Evolutionary conservation across 30 jellyfish, hydroid and myxozoan genomes (phyloP).

Genomic region (Aurelia aurita complex sp. Pacific): DNA sequence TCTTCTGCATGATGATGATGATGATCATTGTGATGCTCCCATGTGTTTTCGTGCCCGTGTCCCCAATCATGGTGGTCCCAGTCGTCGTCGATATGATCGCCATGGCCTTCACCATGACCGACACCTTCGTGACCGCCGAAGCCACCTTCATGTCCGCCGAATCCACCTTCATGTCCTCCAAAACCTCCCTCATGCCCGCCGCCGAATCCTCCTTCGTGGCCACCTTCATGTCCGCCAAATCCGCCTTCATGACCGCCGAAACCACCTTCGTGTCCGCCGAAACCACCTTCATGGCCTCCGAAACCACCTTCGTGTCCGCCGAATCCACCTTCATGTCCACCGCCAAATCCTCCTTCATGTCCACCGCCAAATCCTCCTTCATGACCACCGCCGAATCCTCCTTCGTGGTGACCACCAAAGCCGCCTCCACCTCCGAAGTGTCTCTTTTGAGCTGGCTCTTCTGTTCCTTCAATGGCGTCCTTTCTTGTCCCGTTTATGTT

Average conservation of each 20-base stretch:
- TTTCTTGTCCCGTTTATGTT: slow-evolving; percentile 63
- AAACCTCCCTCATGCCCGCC: slow-evolving; percentile 59
- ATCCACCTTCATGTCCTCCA: slow-evolving; percentile 64
- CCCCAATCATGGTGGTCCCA: slow-evolving; percentile 96
- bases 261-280: slow-evolving; percentile 69
- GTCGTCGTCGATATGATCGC: slow-evolving; percentile 67
- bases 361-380: slow-evolving; percentile 74
- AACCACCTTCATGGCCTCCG: slow-evolving; percentile 88
- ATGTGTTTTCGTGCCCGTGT: slow-evolving; percentile 85
- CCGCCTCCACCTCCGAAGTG: slow-evolving; percentile 63
- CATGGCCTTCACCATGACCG: slow-evolving; percentile 82
- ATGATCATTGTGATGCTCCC: slow-evolving; percentile 89
- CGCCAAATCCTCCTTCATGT: slow-evolving; percentile 68
- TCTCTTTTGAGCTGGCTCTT: slow-evolving; percentile 43
- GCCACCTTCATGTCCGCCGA: slow-evolving; percentile 70
- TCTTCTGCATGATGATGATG: slow-evolving; percentile 85
- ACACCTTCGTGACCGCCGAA: slow-evolving; percentile 64
- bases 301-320: slow-evolving; percentile 89
- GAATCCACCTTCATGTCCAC: slow-evolving; percentile 77
- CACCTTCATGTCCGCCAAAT: slow-evolving; percentile 59
- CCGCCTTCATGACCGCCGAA: slow-evolving; percentile 58
- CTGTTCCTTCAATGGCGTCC: slow-evolving; percentile 40
- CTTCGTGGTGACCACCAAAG: slow-evolving; percentile 63
- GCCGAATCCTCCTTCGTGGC: slow-evolving; percentile 66
- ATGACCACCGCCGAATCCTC: slow-evolving; percentile 57